These are phyloP conservation scores for Agrotis clavis DNA, from an alignment of 2,888 invertebrate genomes.

Conservation along the genomic window DNA sequence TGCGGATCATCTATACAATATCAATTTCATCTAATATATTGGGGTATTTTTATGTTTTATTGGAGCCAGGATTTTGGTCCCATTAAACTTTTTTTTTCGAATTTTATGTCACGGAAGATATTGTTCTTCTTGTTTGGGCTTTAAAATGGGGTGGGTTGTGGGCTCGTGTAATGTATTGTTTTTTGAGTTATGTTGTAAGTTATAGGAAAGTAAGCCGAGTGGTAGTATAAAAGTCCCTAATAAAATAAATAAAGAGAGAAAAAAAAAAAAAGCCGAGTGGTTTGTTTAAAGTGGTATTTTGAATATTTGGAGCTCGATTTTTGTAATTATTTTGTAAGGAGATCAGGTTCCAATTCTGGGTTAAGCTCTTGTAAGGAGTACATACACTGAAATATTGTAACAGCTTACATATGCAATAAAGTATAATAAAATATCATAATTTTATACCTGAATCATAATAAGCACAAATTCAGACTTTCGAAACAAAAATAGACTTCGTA, in stretches of 20 bases:
- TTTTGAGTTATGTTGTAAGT: slow-evolving; percentile 61
- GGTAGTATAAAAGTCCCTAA: no score
- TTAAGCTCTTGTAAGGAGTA: no score
- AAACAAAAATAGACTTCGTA: no score
- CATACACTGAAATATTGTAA: no score
- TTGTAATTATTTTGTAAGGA: slow-evolving; percentile 2
- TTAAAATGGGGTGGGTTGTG: slow-evolving; percentile 59
- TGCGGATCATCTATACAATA: slow-evolving; percentile 86
- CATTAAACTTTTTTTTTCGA: slow-evolving; percentile 88
- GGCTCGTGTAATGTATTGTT: slow-evolving; percentile 65
- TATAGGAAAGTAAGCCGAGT: slow-evolving; percentile 60
- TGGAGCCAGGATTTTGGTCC: slow-evolving; percentile 84
- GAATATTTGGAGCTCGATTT: slow-evolving; percentile 14
- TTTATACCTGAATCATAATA: no score
- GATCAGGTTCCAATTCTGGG: not conserved
- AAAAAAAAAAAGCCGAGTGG: slow-evolving; percentile 52
- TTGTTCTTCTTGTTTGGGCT: slow-evolving; percentile 77
- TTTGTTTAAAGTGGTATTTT: slow-evolving; percentile 19
- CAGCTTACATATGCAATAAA: no score
- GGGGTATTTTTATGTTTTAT: slow-evolving; percentile 87
- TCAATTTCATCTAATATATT: slow-evolving; percentile 85
- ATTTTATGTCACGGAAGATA: slow-evolving; percentile 89
- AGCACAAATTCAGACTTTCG: no score
- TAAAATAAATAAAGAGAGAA: no score
- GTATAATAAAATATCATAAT: no score